Evolutionary conservation across 2,888 invertebrate genomes (phyloP).

Genomic region (Ecdyonurus torrentis): DNA sequence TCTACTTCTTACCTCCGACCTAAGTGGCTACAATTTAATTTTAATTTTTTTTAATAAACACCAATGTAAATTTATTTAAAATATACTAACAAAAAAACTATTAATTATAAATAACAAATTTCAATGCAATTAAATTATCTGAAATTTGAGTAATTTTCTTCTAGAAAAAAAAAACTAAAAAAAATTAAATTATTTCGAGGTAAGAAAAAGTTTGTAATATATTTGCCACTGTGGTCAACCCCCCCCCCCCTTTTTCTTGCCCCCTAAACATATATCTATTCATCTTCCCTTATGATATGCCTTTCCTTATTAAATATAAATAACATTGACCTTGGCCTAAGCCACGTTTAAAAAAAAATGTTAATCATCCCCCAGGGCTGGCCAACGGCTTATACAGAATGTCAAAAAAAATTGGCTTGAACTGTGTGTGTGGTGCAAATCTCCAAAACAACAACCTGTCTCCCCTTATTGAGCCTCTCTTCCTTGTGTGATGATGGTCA

Average conservation of each 20-base stretch:
- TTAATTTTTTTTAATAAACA: no score
- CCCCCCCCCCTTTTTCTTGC: not conserved
- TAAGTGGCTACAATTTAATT: not conserved
- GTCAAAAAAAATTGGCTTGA: not conserved
- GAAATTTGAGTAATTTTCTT: no score
- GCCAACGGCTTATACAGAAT: not conserved
- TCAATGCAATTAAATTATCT: no score
- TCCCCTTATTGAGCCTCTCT: not conserved
- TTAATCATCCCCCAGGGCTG: not conserved
- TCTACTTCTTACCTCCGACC: not conserved
- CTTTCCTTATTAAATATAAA: not conserved
- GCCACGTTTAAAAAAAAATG: not conserved
- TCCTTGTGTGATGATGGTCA: not conserved
- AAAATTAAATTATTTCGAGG: no score
- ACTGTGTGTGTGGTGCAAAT: constrained; percentile 3
- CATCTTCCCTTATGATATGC: not conserved
- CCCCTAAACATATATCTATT: not conserved
- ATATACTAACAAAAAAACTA: no score
- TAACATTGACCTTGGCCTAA: not conserved
- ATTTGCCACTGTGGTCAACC: not conserved
- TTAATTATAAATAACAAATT: no score
- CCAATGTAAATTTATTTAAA: no score
- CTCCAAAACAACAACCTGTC: not conserved
- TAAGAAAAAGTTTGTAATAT: no score
- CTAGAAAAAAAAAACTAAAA: no score